These are phyloP conservation scores for Acheta domesticus DNA, from an alignment of 2,888 invertebrate genomes.

Conservation along the genomic window DNA sequence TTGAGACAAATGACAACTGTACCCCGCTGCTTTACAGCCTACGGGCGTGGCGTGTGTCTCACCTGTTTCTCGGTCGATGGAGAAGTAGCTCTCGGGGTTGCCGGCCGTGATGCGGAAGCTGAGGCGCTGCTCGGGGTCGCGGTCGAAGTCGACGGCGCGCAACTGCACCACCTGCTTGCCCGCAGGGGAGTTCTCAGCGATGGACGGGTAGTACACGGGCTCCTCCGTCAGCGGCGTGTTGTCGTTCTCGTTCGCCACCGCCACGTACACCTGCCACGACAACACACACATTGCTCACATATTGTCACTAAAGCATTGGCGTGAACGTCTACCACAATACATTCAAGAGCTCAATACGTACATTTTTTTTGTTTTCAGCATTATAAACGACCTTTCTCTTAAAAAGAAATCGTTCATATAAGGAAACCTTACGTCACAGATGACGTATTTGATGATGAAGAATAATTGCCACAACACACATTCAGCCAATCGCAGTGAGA, in stretches of 20 bases:
- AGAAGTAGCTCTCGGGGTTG: constrained; percentile 87
- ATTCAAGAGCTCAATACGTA: no score
- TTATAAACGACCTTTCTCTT: no score
- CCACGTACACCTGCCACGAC: constrained; percentile 64
- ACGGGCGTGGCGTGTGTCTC: constrained; percentile 41
- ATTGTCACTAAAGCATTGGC: no score
- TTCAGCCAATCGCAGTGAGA: no score
- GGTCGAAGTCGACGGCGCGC: constrained; percentile 70
- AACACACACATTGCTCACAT: constrained; percentile 28
- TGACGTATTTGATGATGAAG: no score
- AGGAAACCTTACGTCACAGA: no score
- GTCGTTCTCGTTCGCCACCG: constrained; percentile 91
- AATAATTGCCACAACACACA: no score
- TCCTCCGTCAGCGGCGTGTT: constrained; percentile 85
- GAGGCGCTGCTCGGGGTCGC: constrained; percentile 58
- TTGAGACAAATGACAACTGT: no score
- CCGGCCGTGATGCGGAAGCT: constrained; percentile 84
- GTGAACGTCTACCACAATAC: no score
- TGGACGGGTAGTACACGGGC: constrained; percentile 78
- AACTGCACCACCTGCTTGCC: constrained; percentile 72
- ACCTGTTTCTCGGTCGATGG: constrained; percentile 82
- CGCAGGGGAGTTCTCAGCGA: constrained; percentile 74
- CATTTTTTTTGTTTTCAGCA: no score
- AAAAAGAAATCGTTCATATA: no score
- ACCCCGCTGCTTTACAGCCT: no score